Percentiles rank a stretch among this genome's conserved stretches.
Conservation (phyloP, 2,797 vertebrate genomes). For the Bovichtus variegatus region DNA sequence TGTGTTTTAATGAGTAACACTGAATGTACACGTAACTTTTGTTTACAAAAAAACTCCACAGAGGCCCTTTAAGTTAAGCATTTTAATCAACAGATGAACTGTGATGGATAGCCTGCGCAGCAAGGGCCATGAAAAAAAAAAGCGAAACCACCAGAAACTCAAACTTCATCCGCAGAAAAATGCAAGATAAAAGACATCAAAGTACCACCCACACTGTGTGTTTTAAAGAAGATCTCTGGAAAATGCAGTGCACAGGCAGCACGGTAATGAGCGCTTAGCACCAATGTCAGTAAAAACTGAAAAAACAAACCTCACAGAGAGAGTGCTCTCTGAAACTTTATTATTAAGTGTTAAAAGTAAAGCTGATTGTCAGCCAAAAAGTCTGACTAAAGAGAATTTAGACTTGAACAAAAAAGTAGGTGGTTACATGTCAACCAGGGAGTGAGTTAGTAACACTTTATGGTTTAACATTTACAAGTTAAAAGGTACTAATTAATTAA, state of each 20-base stretch:
- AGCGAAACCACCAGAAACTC: conserved; percentile 13
- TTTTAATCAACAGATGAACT: background rate
- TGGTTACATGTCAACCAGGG: background rate
- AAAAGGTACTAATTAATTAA: background rate
- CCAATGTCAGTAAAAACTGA: conserved; percentile 19
- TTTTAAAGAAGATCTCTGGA: conserved; percentile 19
- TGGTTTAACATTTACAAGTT: background rate
- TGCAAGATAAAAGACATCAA: background rate
- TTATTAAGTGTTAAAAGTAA: background rate
- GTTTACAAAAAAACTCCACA: background rate
- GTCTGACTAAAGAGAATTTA: background rate
- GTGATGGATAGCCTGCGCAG: background rate
- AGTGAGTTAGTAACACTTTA: background rate
- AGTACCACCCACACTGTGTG: conserved; percentile 29
- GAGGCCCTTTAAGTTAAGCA: background rate
- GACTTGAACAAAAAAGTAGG: background rate
- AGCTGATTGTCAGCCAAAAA: background rate
- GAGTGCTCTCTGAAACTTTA: background rate
- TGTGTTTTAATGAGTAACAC: background rate
- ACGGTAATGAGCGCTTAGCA: conserved; percentile 9
- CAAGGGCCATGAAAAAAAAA: background rate
- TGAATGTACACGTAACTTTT: background rate
- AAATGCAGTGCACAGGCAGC: background rate
- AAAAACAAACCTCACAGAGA: background rate
- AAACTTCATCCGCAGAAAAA: conserved; percentile 19